Percentiles rank a stretch among this genome's conserved stretches.
These are phyloP conservation scores for Scrobipalpa atriplicella DNA, from an alignment of 2,888 invertebrate genomes.

Conservation along the genomic window DNA sequence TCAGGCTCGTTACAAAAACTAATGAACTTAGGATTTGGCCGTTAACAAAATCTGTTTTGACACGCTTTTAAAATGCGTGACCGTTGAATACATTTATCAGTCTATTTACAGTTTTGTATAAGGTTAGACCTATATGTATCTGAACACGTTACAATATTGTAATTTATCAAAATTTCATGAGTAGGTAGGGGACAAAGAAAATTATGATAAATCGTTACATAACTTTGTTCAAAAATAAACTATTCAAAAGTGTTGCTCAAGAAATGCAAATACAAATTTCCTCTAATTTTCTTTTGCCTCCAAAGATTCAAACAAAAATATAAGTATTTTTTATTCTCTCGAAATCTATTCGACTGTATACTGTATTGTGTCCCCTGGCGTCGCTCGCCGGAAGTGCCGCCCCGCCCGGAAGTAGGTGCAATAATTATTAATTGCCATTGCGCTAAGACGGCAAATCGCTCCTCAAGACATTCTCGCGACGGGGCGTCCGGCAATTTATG, in stretches of 20 bases:
- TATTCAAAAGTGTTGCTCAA: too few relatives aligned
- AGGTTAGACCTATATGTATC: too few relatives aligned
- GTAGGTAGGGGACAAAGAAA: too few relatives aligned
- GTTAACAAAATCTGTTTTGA: too few relatives aligned
- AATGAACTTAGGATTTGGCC: background rate
- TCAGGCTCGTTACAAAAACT: background rate
- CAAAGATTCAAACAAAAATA: constrained; percentile 3
- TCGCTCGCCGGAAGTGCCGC: constrained; percentile 56
- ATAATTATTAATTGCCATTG: constrained; percentile 79
- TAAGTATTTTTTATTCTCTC: constrained; percentile 28
- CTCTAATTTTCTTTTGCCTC: background rate
- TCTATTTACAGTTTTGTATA: too few relatives aligned
- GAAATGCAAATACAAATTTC: too few relatives aligned
- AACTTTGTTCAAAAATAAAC: too few relatives aligned
- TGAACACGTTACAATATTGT: too few relatives aligned
- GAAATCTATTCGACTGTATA: constrained; percentile 50
- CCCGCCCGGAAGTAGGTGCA: constrained; percentile 69
- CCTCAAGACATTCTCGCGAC: constrained; percentile 62
- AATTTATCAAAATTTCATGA: too few relatives aligned
- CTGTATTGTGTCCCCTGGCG: constrained; percentile 48
- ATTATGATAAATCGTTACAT: too few relatives aligned
- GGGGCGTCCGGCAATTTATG: constrained; percentile 55
- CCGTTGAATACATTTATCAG: too few relatives aligned
- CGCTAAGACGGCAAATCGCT: constrained; percentile 55
- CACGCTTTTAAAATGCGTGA: too few relatives aligned